Evolutionary conservation across 2,888 invertebrate species (phyloP), one percentile per base, ranked within the genome.

Genomic region (Erpobdella octoculata): DNA sequence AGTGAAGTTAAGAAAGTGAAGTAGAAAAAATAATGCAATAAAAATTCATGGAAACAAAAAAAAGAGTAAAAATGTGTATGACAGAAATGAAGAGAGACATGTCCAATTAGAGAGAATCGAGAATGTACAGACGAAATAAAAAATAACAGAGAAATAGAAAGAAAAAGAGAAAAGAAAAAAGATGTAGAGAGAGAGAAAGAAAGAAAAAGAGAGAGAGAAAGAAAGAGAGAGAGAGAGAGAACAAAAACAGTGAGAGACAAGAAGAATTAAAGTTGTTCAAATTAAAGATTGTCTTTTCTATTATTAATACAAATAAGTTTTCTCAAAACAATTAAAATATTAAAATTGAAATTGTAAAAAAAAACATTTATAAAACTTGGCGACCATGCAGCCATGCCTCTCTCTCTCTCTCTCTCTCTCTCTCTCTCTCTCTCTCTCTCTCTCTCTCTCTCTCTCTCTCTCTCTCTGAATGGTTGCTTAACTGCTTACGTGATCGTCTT

Each of bases 111-210:
- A 41, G 25, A 6, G 25, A 31, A 41, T 0, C 15, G 33, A 25
- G 2, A 68, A 18, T 12, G 31, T 28, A 35, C 25, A 31, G 64
- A 33, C 9, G 64, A 53, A 33, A 33, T 15, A 28, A 12, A 38
- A 5, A 58, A 58, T n/a, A 41, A 41, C 12, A 41, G 59, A 59
- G 59, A 59, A 59, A 59, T 9, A 59, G 59, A 59, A 25, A 59
- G 59, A 59, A 25, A 59, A 25, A 59, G 59, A 59, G 59, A 59
- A 25, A 59, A 25, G 21, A 21, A 59, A 28, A 70, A 37, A 36
- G 70, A 33, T 36, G 33, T 15, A 70, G 33, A 8, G 5, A 53
- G 46, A 41, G 1, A n/a, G 33, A 41, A 28, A 70, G 61, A 36
- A 41, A 33, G 61, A 58, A 28, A 70, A 33, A 8, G 6, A 53